Percentiles rank a stretch among this genome's conserved stretches.
Evolutionary conservation across 2,888 invertebrate genomes (phyloP).

Genomic region (Vanessa cardui): DNA sequence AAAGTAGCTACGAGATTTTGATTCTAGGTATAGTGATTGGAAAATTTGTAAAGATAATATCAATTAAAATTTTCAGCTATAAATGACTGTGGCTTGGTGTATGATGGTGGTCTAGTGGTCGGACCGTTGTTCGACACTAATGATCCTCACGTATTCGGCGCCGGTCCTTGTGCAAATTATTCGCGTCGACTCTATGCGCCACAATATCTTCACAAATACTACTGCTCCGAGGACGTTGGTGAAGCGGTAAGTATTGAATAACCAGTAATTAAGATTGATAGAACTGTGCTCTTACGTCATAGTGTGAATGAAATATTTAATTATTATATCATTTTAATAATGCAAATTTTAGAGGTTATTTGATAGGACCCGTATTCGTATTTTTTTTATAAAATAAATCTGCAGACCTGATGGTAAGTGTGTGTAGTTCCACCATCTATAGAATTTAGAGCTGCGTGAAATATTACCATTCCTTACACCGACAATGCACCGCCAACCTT

Average conservation of each 20-base stretch:
- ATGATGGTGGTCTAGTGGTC: conserved; percentile 85
- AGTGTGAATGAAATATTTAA: too few species aligned
- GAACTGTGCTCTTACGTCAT: too few species aligned
- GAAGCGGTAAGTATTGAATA: conserved; percentile 70
- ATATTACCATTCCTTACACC: too few species aligned
- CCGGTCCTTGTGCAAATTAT: conserved; percentile 85
- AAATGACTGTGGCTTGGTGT: conserved; percentile 80
- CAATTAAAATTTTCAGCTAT: conserved; percentile 68
- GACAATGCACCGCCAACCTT: too few species aligned
- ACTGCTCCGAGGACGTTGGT: conserved; percentile 85
- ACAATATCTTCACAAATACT: conserved; percentile 78
- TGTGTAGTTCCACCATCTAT: too few species aligned
- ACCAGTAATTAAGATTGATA: too few species aligned
- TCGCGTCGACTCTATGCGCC: conserved; percentile 83
- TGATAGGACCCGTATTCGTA: not conserved
- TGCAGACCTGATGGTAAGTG: too few species aligned
- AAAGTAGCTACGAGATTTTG: too few species aligned
- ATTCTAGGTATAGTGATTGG: not conserved
- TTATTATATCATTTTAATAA: too few species aligned
- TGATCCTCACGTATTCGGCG: conserved; percentile 85
- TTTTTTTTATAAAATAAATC: too few species aligned
- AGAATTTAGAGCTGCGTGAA: too few species aligned
- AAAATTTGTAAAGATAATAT: not conserved
- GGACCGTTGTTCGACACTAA: conserved; percentile 84
- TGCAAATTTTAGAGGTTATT: too few species aligned